These are phyloP conservation scores for Colistium nudipinnis DNA, from an alignment of 2,113 vertebrate species.

Conservation along the genomic window DNA sequence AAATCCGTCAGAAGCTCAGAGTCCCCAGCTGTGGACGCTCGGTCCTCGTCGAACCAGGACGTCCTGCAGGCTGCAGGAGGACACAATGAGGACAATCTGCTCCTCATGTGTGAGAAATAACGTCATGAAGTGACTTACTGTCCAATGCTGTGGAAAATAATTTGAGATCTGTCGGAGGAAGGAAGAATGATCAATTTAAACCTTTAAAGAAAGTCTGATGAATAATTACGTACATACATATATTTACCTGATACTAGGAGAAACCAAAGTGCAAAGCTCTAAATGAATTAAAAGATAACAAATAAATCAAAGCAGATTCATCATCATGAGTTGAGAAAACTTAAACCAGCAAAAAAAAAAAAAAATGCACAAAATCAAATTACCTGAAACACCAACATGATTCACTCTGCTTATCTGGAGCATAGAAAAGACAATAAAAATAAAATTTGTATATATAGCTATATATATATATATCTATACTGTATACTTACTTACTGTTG, in stretches of 20 bases:
- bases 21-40: conserved; percentile 27
- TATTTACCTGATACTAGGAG: conserved; percentile 40
- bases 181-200: neutral
- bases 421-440: neutral
- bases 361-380: neutral
- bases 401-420: neutral
- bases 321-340: neutral
- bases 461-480: no score
- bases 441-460: neutral
- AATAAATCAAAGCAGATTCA: neutral
- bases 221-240: neutral
- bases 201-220: neutral
- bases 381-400: conserved; percentile 45
- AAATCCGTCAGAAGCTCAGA: conserved; percentile 42
- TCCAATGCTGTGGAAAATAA: conserved; percentile 5
- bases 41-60: conserved; percentile 51
- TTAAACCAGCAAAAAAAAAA: neutral
- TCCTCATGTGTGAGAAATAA: neutral
- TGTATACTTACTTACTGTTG: no score
- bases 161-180: conserved; percentile 12
- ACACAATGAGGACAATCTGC: neutral
- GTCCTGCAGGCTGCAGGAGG: conserved; percentile 41
- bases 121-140: neutral
- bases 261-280: conserved; percentile 38
- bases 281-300: neutral